Conservation (phyloP, 2,888 invertebrate species). For the Dryobota labecula region DNA sequence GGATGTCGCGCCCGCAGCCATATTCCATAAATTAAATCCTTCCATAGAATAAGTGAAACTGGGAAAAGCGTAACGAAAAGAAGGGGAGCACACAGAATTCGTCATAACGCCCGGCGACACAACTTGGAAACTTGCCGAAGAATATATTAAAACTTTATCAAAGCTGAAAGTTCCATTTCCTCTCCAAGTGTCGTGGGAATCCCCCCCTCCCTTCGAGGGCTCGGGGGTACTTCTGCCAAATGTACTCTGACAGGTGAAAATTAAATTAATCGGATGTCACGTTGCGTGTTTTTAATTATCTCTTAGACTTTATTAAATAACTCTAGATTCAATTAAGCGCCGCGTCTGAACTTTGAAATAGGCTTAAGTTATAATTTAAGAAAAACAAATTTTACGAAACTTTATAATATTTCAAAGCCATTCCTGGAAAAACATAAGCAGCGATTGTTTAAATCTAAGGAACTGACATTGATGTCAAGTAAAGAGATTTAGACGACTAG, state of each 20-base stretch:
- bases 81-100: conserved; percentile 74
- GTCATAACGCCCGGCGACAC: conserved; percentile 83
- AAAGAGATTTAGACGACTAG: conserved; percentile 3
- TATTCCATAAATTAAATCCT: conserved; percentile 75
- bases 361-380: conserved; percentile 48
- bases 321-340: conserved; percentile 58
- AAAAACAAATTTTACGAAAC: conserved; percentile 54
- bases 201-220: conserved; percentile 62
- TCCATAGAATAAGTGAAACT: conserved; percentile 69
- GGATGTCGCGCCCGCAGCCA: conserved; percentile 62
- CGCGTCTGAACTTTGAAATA: conserved; percentile 47
- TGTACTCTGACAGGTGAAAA: conserved; percentile 69
- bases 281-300: conserved; percentile 63
- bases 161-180: conserved; percentile 88
- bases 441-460: background rate
- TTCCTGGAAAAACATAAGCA: conserved; percentile 14
- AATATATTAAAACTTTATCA: conserved; percentile 91
- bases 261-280: conserved; percentile 72
- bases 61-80: conserved; percentile 71
- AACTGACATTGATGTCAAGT: conserved; percentile 7
- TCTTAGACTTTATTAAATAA: conserved; percentile 52
- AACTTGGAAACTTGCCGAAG: conserved; percentile 86
- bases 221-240: conserved; percentile 48
- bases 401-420: conserved; percentile 22
- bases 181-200: conserved; percentile 74